These are phyloP conservation scores for Caenorhabditis macrosperma DNA, from an alignment of 2,888 invertebrate species.

Conservation along the genomic window DNA sequence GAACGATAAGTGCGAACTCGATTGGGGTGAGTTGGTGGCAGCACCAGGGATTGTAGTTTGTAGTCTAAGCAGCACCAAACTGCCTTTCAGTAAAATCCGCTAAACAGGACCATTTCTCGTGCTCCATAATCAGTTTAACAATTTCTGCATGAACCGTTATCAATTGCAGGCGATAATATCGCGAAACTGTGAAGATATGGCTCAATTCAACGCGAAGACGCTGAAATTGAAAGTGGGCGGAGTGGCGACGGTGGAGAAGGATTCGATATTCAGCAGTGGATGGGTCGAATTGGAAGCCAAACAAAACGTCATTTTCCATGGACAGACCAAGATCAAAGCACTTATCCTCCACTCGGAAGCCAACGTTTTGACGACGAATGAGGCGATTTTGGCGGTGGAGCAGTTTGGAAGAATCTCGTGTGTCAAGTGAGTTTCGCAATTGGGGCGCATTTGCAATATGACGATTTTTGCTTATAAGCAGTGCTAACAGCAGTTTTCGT, in stretches of 20 bases:
- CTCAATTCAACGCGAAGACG: conserved; percentile 64
- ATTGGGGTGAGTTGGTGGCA: conserved; percentile 24
- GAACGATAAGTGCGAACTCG: conserved; percentile 35
- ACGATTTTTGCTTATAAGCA: background rate
- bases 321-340: conserved; percentile 57
- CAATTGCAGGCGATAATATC: conserved; percentile 44
- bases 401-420: conserved; percentile 58
- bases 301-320: conserved; percentile 49
- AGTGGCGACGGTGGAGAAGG: conserved; percentile 55
- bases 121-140: too few relatives aligned
- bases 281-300: conserved; percentile 68
- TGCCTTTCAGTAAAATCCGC: too few relatives aligned
- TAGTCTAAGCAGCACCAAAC: too few relatives aligned
- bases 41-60: too few relatives aligned
- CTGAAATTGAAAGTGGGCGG: conserved; percentile 63
- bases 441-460: too few relatives aligned
- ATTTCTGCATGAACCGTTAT: conserved; percentile 26
- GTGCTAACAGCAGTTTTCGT: background rate
- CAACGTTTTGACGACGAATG: conserved; percentile 31
- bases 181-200: conserved; percentile 67
- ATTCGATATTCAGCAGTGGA: conserved; percentile 68
- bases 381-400: conserved; percentile 57
- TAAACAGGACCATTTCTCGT: too few relatives aligned
- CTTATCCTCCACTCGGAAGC: conserved; percentile 49
- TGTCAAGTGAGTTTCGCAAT: conserved; percentile 42